These are phyloP conservation scores for Grallaria varia DNA, from an alignment of 2,113 vertebrate species.

Conservation along the genomic window DNA sequence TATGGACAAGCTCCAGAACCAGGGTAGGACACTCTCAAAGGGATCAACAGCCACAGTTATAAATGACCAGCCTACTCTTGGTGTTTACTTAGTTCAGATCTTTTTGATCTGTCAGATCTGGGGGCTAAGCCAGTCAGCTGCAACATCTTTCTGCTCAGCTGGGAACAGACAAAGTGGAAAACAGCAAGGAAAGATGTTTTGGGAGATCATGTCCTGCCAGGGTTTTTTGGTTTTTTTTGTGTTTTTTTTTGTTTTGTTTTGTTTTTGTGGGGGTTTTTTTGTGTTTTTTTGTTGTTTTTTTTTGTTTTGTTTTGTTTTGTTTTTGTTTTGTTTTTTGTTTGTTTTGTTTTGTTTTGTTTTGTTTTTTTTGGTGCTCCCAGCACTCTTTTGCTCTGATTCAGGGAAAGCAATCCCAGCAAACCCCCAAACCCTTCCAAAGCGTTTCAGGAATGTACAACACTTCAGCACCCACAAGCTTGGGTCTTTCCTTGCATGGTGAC, in stretches of 20 bases:
- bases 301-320: no score
- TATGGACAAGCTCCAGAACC: neutral
- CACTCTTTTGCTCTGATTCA: neutral
- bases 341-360: no score
- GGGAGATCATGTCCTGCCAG: neutral
- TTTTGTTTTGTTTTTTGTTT: no score
- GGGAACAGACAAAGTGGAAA: neutral
- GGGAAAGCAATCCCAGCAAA: neutral
- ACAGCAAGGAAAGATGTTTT: neutral
- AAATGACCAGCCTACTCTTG: neutral
- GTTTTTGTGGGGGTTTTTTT: no score
- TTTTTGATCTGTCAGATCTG: neutral
- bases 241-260: no score
- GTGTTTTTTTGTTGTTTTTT: no score
- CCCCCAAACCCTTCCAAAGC: fast-evolving
- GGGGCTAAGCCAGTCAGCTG: neutral
- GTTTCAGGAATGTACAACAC: neutral
- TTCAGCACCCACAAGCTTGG: neutral
- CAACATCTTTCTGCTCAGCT: fast-evolving
- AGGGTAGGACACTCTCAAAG: neutral
- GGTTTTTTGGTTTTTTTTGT: no score
- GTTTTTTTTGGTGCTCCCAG: neutral
- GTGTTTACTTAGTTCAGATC: neutral
- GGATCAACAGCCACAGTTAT: neutral
- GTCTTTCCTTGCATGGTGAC: neutral